Evolutionary conservation across 2,888 invertebrate genomes (phyloP).

Genomic region (Pristionchus maxplancki): DNA sequence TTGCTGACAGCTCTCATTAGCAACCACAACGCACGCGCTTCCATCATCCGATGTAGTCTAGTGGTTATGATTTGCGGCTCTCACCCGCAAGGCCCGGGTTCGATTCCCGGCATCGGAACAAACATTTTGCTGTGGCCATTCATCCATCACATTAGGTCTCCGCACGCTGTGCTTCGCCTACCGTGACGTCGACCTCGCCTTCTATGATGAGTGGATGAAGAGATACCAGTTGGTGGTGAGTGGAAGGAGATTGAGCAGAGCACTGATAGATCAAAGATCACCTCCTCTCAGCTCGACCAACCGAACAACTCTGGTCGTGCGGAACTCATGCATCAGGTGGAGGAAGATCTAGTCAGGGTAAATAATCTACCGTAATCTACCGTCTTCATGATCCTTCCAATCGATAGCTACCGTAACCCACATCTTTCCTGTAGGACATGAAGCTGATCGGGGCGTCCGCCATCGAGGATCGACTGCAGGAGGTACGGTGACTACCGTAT

Average conservation of each 20-base stretch:
- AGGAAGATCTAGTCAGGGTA: conserved; percentile 28
- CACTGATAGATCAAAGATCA: background rate
- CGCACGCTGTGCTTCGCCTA: conserved; percentile 93
- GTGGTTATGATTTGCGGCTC: conserved; percentile 60
- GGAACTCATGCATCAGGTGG: conserved; percentile 14
- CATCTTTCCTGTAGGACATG: conserved; percentile 50
- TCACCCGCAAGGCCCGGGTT: conserved; percentile 61
- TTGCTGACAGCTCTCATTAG: background rate
- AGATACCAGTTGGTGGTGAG: conserved; percentile 89
- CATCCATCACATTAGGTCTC: conserved; percentile 80
- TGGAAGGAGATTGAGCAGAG: background rate
- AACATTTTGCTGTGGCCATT: background rate
- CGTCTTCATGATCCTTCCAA: too few species aligned
- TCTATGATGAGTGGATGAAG: conserved; percentile 89
- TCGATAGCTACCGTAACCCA: background rate
- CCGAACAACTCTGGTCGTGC: background rate
- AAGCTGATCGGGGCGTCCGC: conserved; percentile 58
- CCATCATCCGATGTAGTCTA: conserved; percentile 58
- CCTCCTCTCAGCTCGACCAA: background rate
- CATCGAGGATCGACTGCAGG: conserved; percentile 61
- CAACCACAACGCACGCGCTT: background rate
- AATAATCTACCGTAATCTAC: background rate
- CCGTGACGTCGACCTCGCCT: conserved; percentile 86
- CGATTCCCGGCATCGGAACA: conserved; percentile 60
- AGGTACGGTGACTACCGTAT: conserved; percentile 50